Base-by-base conservation (phyloP, 2,888 invertebrate species). In the Abrostola tripartita region DNA sequence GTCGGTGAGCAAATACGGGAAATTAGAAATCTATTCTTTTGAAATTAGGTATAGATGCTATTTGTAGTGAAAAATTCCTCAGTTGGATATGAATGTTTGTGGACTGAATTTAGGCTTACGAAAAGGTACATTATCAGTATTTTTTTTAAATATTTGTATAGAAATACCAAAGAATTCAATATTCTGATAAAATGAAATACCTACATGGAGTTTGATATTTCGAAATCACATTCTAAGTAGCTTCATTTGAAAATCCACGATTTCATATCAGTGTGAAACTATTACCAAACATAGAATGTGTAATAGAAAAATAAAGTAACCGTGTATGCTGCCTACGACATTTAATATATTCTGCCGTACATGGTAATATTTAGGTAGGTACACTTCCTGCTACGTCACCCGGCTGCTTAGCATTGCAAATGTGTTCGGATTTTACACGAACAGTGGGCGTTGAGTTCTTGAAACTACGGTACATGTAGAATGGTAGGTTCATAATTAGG, bases 381-480 rank as follows among this genome's bases (percentile, higher is more conserved):
- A 62, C 61, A 50, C 82, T 91, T 92, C 90, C 90, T 91, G 92
- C 91, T 86, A 89, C 91, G 92, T 93, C 92, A 92, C 83, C 82
- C 79, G 78, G 52, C 77, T 69, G 65, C 65, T 84, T 86, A 81
- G 84, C 84, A 79, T 86, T 86, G 84, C 82, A 83, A 93, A 93
- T 93, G 88, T 72, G 86, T 82, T 90, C 85, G 85, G 84, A 90
- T 90, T 92, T 92, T 85, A 87, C 91, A 81, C 88, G 88, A 83
- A 67, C 79, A 81, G 92, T 90, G 85, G 91, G 92, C 83, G 84
- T 71, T 71, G 74, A n/a, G 57, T 24, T 47, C 49, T 76, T 61
- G 56, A 65, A 74, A 24, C 47, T 47, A 51, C 37, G 35, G 50
- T 10, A 58, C 69, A 41, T 14, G 52, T 61, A 49, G 52, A 37